Conservation (phyloP, 2,888 invertebrate species). For the Frankliniella fusca region DNA sequence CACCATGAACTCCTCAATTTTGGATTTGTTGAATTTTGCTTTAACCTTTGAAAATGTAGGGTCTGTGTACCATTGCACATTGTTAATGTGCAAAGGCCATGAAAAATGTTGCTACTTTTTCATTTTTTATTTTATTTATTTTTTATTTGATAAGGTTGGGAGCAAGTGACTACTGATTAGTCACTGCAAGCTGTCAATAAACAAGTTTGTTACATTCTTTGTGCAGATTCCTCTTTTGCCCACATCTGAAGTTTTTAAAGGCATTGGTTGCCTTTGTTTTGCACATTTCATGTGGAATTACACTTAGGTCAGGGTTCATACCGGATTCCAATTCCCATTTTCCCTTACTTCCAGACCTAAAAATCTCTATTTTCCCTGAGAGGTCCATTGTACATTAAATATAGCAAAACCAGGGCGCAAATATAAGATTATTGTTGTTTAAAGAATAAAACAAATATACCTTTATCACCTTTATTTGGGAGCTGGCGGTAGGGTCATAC, state of each 20-base stretch:
- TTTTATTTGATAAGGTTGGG: slow-evolving; percentile 23
- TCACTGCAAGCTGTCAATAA: slow-evolving; percentile 23
- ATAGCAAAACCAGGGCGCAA: too few relatives aligned
- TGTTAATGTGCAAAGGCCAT: not conserved
- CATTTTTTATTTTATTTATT: slow-evolving; percentile 27
- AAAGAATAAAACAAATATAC: too few relatives aligned
- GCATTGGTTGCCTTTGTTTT: too few relatives aligned
- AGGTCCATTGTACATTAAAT: too few relatives aligned
- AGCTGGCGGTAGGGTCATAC: too few relatives aligned
- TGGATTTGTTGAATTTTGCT: slow-evolving; percentile 5
- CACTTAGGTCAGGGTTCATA: too few relatives aligned
- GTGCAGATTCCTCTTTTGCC: not conserved
- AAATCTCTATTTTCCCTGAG: too few relatives aligned
- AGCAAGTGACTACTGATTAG: not conserved
- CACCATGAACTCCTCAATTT: not conserved
- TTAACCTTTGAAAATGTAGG: slow-evolving; percentile 2
- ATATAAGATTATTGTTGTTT: too few relatives aligned
- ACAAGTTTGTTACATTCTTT: slow-evolving; percentile 23
- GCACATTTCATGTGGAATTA: too few relatives aligned
- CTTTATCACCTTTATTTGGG: too few relatives aligned
- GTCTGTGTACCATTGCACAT: not conserved
- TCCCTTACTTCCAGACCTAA: too few relatives aligned
- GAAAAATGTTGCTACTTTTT: slow-evolving; percentile 25
- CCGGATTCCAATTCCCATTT: too few relatives aligned
- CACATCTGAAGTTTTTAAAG: not conserved